phyloP scores from a whole-genome alignment of 2,888 invertebrate genomes.

The Orthonevra nobilis region DNA sequence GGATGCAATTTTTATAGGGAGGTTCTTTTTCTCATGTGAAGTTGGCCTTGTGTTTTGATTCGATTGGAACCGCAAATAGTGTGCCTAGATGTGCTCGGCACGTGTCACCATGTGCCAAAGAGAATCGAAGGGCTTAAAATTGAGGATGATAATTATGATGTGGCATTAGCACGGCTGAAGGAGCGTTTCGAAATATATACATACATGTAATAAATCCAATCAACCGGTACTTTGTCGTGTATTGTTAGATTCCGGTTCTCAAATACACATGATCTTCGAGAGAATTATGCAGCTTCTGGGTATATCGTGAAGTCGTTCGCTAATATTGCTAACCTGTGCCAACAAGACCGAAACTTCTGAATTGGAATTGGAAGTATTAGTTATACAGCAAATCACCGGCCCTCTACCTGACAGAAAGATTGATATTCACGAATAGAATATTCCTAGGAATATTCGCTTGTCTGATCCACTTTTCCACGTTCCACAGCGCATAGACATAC shows the following conservation, averaged over 20 bases:
- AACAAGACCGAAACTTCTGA: not conserved
- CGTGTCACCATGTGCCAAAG: too few species aligned
- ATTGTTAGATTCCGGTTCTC: constrained; percentile 22
- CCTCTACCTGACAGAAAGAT: constrained; percentile 30
- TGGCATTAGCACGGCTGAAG: constrained; percentile 6
- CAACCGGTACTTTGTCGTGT: constrained; percentile 23
- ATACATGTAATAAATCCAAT: not conserved
- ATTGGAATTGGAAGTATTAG: constrained; percentile 35
- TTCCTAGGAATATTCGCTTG: constrained; percentile 26
- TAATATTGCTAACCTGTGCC: not conserved
- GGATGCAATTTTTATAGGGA: too few species aligned
- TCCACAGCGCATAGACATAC: constrained; percentile 38
- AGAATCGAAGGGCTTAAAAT: not conserved
- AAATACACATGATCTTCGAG: constrained; percentile 24
- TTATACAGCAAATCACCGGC: constrained; percentile 38
- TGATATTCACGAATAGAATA: constrained; percentile 11
- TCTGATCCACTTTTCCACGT: constrained; percentile 34
- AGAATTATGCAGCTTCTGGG: constrained; percentile 2
- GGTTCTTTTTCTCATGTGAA: too few species aligned
- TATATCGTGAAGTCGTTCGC: not conserved
- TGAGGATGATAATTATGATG: constrained; percentile 25
- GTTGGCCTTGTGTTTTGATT: too few species aligned
- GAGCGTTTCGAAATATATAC: constrained; percentile 22
- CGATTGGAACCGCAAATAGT: too few species aligned
- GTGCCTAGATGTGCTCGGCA: too few species aligned